Evolutionary conservation across 2,113 vertebrate genomes (phyloP).

Genomic region (Saccopteryx leptura): DNA sequence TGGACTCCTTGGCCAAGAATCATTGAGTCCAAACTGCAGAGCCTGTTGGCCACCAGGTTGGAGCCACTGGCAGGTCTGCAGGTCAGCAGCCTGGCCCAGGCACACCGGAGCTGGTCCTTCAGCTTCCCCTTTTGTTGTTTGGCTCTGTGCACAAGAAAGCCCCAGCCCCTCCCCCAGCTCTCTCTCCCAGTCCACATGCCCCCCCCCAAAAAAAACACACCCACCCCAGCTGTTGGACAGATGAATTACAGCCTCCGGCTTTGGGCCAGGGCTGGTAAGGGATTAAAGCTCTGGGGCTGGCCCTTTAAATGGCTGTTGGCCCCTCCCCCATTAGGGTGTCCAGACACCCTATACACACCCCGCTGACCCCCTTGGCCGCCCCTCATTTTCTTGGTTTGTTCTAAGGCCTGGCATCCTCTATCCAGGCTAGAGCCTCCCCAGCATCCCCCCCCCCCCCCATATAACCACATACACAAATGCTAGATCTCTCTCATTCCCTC

Average conservation of each 20-base stretch:
- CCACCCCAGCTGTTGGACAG: constrained; percentile 86
- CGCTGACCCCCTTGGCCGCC: constrained; percentile 42
- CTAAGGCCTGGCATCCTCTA: constrained; percentile 15
- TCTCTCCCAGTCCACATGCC: constrained; percentile 55
- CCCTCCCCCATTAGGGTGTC: constrained; percentile 73
- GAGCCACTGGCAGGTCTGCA: not conserved
- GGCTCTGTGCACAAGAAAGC: constrained; percentile 78
- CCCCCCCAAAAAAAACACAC: constrained; percentile 57
- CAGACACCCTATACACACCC: constrained; percentile 63
- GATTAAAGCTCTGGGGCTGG: constrained; percentile 82
- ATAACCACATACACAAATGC: constrained; percentile 3
- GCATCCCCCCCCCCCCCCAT: not conserved
- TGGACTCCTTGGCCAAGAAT: constrained; percentile 50
- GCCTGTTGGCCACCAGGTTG: constrained; percentile 40
- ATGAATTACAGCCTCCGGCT: constrained; percentile 85
- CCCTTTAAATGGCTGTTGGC: constrained; percentile 79
- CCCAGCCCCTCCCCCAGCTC: constrained; percentile 76
- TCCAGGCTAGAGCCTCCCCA: constrained; percentile 21
- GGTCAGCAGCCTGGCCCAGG: not conserved
- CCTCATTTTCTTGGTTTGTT: constrained; percentile 44
- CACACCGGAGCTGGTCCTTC: constrained; percentile 55
- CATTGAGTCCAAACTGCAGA: constrained; percentile 38
- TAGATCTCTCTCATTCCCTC: not conserved
- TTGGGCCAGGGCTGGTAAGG: constrained; percentile 82
- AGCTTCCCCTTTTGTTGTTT: constrained; percentile 83